A percentile compares a stretch with the other conserved stretches of the same genome.
Evolutionary conservation across 2,113 vertebrate genomes (phyloP).

Genomic region (Zosterops pallidus): DNA sequence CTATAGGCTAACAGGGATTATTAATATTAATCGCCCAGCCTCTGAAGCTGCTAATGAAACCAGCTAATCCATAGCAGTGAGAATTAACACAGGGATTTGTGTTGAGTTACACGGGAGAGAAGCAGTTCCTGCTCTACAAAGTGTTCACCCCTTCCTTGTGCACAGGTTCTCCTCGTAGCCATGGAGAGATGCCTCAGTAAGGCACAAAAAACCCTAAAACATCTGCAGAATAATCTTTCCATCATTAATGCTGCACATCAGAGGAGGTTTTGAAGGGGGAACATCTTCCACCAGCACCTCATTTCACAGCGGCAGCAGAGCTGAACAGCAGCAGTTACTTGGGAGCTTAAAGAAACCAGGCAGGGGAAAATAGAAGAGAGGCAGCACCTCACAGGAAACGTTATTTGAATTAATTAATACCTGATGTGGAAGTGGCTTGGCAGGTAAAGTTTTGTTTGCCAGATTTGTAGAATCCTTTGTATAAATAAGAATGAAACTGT

Average conservation of each 20-base stretch:
- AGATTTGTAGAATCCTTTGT: neutral
- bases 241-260: neutral
- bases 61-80: neutral
- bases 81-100: neutral
- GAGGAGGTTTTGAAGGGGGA: neutral
- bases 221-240: neutral
- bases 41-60: neutral
- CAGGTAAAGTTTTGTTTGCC: neutral
- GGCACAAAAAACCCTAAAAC: neutral
- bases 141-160: neutral
- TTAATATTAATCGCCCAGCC: constrained; percentile 11
- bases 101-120: neutral
- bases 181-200: accelerated
- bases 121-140: accelerated
- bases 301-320: neutral
- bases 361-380: neutral
- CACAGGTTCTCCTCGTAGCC: neutral
- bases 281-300: neutral
- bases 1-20: neutral
- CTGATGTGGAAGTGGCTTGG: neutral
- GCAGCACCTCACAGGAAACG: neutral
- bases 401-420: neutral
- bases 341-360: neutral
- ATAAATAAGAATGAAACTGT: neutral
- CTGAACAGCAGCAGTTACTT: neutral